Conservation (phyloP, 2,113 vertebrate species). For the Machaerirhynchus nigripectus region DNA sequence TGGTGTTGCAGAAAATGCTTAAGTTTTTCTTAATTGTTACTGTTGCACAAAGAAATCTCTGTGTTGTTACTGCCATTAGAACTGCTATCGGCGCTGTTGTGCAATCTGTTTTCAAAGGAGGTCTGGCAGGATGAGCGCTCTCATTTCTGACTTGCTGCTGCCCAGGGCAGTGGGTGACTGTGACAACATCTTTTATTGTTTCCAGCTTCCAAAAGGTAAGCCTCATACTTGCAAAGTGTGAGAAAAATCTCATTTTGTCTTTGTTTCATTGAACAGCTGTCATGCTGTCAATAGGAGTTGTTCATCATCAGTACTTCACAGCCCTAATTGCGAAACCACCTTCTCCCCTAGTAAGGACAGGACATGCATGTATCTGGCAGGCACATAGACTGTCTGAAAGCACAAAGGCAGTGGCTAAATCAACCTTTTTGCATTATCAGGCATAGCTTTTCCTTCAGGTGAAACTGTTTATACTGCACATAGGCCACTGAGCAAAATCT, state of each 20-base stretch:
- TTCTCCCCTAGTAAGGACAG: neutral
- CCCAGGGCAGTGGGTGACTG: conserved; percentile 7
- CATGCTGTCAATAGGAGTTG: neutral
- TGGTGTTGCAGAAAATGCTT: neutral
- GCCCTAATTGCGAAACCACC: neutral
- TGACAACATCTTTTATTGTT: conserved; percentile 16
- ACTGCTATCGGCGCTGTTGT: neutral
- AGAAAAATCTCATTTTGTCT: conserved; percentile 1
- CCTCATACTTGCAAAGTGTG: neutral
- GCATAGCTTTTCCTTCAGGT: neutral
- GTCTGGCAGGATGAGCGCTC: neutral
- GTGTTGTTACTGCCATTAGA: neutral
- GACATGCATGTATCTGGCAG: neutral
- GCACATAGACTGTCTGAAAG: neutral
- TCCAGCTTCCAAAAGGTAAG: conserved; percentile 33
- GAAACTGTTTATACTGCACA: neutral
- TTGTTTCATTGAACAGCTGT: conserved; percentile 7
- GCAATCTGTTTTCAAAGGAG: conserved; percentile 23
- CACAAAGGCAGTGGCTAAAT: neutral
- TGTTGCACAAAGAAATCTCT: neutral
- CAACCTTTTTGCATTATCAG: neutral
- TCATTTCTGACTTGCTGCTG: conserved; percentile 14
- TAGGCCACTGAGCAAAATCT: neutral
- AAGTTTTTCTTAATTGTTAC: conserved; percentile 3
- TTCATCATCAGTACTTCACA: neutral